phyloP scores from a whole-genome alignment of 2,888 invertebrate genomes.

The Nineta flava region DNA sequence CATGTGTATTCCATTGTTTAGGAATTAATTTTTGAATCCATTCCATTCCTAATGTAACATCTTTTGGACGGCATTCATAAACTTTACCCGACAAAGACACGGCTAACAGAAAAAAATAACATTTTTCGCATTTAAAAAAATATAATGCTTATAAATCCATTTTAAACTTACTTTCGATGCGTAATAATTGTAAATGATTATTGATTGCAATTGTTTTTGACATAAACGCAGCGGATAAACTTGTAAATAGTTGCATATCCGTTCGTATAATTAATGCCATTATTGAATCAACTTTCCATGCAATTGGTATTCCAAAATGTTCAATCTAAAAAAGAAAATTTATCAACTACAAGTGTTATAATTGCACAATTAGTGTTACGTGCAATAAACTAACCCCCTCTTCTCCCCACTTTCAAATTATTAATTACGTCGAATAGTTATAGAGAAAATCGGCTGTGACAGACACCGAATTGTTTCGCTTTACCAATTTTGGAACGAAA shows the following conservation, averaged over 20 bases:
- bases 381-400: not conserved
- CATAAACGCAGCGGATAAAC: slow-evolving; percentile 54
- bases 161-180: slow-evolving; percentile 54
- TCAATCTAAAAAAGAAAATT: slow-evolving; percentile 40
- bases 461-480: no score
- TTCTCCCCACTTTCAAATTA: not conserved
- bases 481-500: no score
- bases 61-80: slow-evolving; percentile 6
- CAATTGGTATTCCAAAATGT: slow-evolving; percentile 59
- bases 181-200: slow-evolving; percentile 55
- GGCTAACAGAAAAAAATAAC: slow-evolving; percentile 4
- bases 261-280: slow-evolving; percentile 62
- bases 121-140: no score
- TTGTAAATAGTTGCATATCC: slow-evolving; percentile 57
- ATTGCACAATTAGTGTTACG: not conserved
- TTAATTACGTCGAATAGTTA: no score
- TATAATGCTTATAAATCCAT: no score
- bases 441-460: no score
- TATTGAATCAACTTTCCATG: slow-evolving; percentile 63
- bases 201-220: slow-evolving; percentile 58
- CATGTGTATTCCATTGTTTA: slow-evolving; percentile 5
- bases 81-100: slow-evolving; percentile 9
- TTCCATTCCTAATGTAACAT: slow-evolving; percentile 2
- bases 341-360: not conserved
- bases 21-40: slow-evolving; percentile 4